Evolutionary conservation across 2,797 vertebrate species (phyloP).

Genomic region (Varecia variegata): DNA sequence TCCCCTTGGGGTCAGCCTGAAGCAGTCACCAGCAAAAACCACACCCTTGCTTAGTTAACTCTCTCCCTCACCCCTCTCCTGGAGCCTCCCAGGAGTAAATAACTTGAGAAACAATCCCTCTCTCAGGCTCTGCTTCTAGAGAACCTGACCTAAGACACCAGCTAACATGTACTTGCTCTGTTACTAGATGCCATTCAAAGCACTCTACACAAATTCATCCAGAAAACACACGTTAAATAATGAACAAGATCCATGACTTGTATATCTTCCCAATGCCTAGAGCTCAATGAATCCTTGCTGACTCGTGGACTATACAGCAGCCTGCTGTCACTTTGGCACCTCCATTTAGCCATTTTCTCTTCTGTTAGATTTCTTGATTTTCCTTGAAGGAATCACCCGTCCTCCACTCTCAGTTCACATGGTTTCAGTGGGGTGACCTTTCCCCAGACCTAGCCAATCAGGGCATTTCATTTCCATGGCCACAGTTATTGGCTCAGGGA

Average conservation of each 20-base stretch:
- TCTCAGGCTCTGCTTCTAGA: not conserved
- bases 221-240: not conserved
- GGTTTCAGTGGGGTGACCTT: too few relatives aligned
- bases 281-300: not conserved
- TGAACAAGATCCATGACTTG: not conserved
- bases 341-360: not conserved
- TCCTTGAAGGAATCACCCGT: not conserved
- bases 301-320: not conserved
- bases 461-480: not conserved
- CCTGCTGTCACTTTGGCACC: not conserved
- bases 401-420: not conserved
- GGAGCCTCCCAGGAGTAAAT: not conserved
- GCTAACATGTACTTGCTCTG: not conserved
- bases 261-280: not conserved
- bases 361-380: not conserved
- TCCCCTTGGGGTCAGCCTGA: not conserved
- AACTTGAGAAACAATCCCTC: not conserved
- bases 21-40: not conserved
- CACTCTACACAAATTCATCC: not conserved
- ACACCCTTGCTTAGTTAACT: too few relatives aligned
- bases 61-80: not conserved
- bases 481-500: not conserved
- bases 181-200: not conserved
- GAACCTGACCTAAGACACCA: not conserved
- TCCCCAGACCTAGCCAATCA: too few relatives aligned